These are phyloP conservation scores for Cinclus mexicanus DNA, from an alignment of 2,113 vertebrate genomes.

Conservation along the genomic window DNA sequence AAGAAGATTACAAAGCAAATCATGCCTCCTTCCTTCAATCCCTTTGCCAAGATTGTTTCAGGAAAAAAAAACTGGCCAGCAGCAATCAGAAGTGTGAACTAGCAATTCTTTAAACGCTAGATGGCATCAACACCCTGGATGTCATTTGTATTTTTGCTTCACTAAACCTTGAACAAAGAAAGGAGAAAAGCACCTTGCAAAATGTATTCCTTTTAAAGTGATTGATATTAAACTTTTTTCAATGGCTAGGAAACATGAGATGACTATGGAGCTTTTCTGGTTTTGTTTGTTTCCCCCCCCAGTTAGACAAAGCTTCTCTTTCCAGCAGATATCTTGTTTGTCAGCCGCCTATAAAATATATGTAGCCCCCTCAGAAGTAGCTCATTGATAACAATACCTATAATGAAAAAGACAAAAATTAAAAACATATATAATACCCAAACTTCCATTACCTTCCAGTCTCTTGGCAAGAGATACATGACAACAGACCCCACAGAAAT, in stretches of 20 bases:
- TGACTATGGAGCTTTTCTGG: not conserved
- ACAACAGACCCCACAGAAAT: not conserved
- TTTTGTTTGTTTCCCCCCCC: not conserved
- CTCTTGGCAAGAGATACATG: not conserved
- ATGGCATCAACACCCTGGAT: slow-evolving; percentile 6
- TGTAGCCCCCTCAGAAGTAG: not conserved
- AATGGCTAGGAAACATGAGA: not conserved
- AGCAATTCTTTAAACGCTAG: slow-evolving; percentile 23
- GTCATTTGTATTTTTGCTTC: not conserved
- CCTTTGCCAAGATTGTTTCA: not conserved
- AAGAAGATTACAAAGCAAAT: not conserved
- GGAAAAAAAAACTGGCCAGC: not conserved
- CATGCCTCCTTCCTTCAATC: not conserved
- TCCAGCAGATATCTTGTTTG: not conserved
- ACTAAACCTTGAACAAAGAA: not conserved
- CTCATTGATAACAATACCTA: not conserved
- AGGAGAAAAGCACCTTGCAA: not conserved
- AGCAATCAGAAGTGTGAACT: not conserved
- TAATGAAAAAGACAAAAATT: not conserved
- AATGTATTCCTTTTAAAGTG: not conserved
- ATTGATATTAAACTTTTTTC: not conserved
- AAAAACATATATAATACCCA: not conserved
- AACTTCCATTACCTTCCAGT: not conserved
- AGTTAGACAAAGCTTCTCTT: not conserved
- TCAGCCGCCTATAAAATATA: not conserved